phyloP scores from a whole-genome alignment of 1,140 invertebrate genomes.

The Panonychus citri region DNA sequence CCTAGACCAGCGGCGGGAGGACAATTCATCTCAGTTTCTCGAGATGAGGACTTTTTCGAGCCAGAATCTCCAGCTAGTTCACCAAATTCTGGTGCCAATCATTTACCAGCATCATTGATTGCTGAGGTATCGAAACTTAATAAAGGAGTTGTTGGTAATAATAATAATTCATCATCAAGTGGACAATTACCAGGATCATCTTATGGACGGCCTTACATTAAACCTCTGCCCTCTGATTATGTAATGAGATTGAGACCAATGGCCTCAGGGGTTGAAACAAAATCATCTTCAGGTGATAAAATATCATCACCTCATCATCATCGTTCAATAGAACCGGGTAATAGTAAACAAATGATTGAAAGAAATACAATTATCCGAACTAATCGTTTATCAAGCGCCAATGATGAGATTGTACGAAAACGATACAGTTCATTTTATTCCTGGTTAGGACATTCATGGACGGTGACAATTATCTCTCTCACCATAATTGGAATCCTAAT shows the following conservation, averaged over 20 bases:
- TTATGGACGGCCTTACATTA: too few relatives aligned
- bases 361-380: neutral
- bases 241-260: too few relatives aligned
- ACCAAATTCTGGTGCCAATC: neutral
- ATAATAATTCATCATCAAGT: too few relatives aligned
- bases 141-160: too few relatives aligned
- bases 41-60: neutral
- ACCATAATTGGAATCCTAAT: slow-evolving; percentile 20
- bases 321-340: too few relatives aligned
- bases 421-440: slow-evolving; percentile 14
- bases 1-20: neutral
- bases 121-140: too few relatives aligned
- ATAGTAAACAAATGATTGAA: too few relatives aligned
- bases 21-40: neutral
- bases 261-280: too few relatives aligned
- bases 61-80: neutral
- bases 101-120: neutral
- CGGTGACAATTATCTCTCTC: slow-evolving; percentile 18
- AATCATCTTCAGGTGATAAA: too few relatives aligned
- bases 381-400: neutral
- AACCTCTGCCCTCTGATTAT: too few relatives aligned
- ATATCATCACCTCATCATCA: too few relatives aligned
- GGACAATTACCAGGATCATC: too few relatives aligned
- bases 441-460: slow-evolving; percentile 21
- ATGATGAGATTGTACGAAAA: slow-evolving; percentile 3